These are phyloP conservation scores for Lepidothrix coronata DNA, from an alignment of 2,113 vertebrate genomes.

Conservation along the genomic window DNA sequence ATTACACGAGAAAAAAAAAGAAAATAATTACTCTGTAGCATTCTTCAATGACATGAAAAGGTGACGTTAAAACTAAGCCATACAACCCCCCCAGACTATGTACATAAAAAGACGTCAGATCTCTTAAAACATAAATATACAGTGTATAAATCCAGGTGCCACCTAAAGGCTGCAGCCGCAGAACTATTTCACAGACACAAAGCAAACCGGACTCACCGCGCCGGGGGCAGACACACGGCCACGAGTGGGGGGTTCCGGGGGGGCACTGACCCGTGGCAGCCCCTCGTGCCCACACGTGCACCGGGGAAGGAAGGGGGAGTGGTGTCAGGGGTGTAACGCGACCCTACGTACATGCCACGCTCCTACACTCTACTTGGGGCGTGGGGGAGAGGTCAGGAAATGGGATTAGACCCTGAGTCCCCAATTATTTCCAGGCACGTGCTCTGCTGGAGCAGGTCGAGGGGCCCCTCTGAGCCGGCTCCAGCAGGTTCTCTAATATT, in stretches of 20 bases:
- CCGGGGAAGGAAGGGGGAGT: not conserved
- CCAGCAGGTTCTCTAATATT: not conserved
- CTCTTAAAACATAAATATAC: constrained; percentile 62
- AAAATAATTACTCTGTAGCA: not conserved
- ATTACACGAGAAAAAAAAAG: not conserved
- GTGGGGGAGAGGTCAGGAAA: not conserved
- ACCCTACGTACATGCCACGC: fast-evolving
- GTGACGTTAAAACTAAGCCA: not conserved
- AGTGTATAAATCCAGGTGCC: constrained; percentile 31
- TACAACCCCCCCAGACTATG: not conserved
- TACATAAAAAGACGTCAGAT: constrained; percentile 33
- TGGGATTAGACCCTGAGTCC: constrained; percentile 22
- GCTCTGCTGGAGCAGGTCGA: not conserved
- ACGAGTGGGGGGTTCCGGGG: not conserved
- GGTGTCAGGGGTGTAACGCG: not conserved
- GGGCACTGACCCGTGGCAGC: fast-evolving
- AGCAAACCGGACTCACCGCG: not conserved
- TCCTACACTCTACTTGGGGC: not conserved
- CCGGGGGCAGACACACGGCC: not conserved
- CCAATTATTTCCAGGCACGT: constrained; percentile 42
- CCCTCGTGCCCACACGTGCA: fast-evolving
- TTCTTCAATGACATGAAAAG: not conserved
- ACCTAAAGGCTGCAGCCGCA: constrained; percentile 1
- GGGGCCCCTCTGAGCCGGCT: fast-evolving
- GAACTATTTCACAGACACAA: constrained; percentile 33